phyloP scores from a whole-genome alignment of 2,113 vertebrate species.

The Melanotaenia duboulayi region DNA sequence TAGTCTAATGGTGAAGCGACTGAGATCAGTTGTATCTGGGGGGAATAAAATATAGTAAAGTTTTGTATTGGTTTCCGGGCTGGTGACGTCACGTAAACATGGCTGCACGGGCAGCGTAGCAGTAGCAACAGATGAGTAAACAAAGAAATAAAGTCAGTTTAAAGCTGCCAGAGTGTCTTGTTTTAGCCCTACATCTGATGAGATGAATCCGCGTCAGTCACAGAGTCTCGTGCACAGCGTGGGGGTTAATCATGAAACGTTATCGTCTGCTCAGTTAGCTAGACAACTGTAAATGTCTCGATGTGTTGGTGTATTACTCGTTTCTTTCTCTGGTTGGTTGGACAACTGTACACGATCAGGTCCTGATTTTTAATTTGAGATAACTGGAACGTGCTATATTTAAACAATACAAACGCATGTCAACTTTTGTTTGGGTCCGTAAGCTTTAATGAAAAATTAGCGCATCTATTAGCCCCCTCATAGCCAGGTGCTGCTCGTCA shows the following conservation, averaged over 20 bases:
- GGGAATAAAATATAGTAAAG: no score
- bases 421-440: no score
- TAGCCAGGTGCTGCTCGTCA: no score
- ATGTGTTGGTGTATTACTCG: background rate
- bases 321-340: background rate
- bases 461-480: background rate
- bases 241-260: no score
- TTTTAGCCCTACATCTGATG: background rate
- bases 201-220: background rate
- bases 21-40: background rate
- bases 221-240: background rate
- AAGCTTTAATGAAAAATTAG: background rate
- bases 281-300: background rate
- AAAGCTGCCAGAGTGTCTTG: background rate
- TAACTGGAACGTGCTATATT: no score
- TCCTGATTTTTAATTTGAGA: no score
- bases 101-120: conserved; percentile 4
- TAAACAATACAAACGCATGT: no score
- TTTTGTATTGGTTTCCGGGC: background rate
- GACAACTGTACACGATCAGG: no score
- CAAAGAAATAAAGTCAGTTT: background rate
- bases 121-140: background rate
- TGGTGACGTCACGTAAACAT: conserved; percentile 52
- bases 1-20: no score
- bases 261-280: background rate